Conservation (phyloP, 2,113 vertebrate genomes). For the Antechinus stuartii region DNA sequence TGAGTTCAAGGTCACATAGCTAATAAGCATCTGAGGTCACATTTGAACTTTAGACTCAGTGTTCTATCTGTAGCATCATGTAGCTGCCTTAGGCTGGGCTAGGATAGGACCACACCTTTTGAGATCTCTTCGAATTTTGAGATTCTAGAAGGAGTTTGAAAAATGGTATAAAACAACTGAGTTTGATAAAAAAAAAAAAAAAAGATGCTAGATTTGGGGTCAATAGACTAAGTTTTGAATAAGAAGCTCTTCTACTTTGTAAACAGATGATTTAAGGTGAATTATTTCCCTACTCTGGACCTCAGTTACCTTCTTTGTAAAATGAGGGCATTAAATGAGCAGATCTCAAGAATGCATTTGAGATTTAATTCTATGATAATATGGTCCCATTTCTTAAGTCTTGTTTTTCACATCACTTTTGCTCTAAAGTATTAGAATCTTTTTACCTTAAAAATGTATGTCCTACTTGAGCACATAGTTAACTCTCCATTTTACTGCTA, state of each 20-base stretch:
- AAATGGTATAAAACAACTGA: background rate
- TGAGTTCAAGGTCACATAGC: background rate
- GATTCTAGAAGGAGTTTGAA: background rate
- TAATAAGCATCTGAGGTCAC: background rate
- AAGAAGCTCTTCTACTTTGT: background rate
- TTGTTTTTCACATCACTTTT: background rate
- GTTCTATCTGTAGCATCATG: background rate
- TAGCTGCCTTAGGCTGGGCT: background rate
- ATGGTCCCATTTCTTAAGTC: background rate
- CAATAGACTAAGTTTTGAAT: background rate
- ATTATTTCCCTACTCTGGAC: background rate
- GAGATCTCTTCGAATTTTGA: background rate
- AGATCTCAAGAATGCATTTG: background rate
- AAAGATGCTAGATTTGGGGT: background rate
- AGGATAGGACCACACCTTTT: background rate
- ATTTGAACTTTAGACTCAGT: background rate
- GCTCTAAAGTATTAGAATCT: background rate
- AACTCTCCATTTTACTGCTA: constrained; percentile 59
- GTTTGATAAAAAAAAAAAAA: background rate
- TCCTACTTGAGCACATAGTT: constrained; percentile 26
- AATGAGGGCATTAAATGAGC: background rate
- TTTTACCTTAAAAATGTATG: constrained; percentile 27
- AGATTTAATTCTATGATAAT: background rate
- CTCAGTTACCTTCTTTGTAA: background rate
- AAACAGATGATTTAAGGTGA: background rate